Conservation (phyloP, 2,797 vertebrate species). For the Chiloscyllium punctatum region DNA sequence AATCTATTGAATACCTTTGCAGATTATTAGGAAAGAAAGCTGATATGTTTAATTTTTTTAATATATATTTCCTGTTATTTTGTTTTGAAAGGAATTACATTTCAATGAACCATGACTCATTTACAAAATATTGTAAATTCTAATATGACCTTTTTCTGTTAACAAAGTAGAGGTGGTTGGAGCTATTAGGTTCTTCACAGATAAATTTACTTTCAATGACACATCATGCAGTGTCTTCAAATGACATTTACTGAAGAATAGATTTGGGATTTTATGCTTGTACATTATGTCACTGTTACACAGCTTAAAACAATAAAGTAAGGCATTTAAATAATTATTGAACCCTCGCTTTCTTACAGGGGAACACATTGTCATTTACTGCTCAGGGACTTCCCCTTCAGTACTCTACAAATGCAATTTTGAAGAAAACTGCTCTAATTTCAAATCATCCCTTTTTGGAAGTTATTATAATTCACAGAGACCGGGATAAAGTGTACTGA, state of each 20-base stretch:
- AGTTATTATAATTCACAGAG: background rate
- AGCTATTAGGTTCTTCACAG: background rate
- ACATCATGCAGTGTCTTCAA: background rate
- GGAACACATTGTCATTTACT: background rate
- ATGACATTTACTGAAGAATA: too few species aligned
- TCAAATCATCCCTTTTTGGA: background rate
- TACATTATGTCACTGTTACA: background rate
- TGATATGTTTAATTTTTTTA: too few species aligned
- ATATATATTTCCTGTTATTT: background rate
- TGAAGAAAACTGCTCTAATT: background rate
- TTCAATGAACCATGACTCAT: background rate
- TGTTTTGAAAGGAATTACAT: background rate
- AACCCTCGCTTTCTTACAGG: background rate
- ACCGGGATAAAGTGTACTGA: background rate
- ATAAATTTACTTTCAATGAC: too few species aligned
- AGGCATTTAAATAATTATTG: background rate
- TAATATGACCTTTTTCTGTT: background rate
- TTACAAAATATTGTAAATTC: background rate
- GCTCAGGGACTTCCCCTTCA: background rate
- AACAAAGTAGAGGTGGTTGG: background rate
- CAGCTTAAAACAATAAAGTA: background rate
- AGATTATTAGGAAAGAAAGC: too few species aligned
- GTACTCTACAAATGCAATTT: background rate
- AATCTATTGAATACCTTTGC: background rate
- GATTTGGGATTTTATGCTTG: background rate